These are phyloP conservation scores for Eupithecia exiguata DNA, from an alignment of 2,888 invertebrate genomes.

Conservation along the genomic window DNA sequence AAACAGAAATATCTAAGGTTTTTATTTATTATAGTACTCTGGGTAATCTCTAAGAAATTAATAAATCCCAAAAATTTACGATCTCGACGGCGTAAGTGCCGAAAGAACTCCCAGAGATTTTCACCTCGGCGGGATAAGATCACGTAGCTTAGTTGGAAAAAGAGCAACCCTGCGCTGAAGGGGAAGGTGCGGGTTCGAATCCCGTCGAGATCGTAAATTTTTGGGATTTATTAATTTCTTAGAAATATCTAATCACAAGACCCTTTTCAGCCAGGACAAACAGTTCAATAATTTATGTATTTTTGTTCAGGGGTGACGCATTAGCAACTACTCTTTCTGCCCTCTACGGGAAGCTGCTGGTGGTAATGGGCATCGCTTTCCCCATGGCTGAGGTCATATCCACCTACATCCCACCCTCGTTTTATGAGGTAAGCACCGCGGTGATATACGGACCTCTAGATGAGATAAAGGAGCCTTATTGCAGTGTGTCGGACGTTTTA, in stretches of 20 bases:
- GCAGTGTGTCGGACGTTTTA: slow-evolving; percentile 15
- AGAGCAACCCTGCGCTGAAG: too few species aligned
- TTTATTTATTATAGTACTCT: too few species aligned
- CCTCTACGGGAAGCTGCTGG: slow-evolving; percentile 95
- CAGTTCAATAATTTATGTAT: slow-evolving; percentile 6
- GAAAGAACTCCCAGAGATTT: too few species aligned
- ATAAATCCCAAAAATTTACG: too few species aligned
- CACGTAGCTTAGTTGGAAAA: too few species aligned
- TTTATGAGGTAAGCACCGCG: slow-evolving; percentile 86
- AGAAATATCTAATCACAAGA: neutral
- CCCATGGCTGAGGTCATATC: slow-evolving; percentile 98
- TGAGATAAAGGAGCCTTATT: slow-evolving; percentile 24
- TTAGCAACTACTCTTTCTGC: slow-evolving; percentile 95
- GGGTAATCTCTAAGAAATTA: too few species aligned
- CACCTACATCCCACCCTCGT: slow-evolving; percentile 95
- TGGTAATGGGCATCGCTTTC: slow-evolving; percentile 97
- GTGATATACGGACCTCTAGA: slow-evolving; percentile 35
- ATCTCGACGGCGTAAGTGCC: too few species aligned
- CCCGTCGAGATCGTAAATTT: too few species aligned
- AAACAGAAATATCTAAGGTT: too few species aligned
- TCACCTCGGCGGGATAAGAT: too few species aligned
- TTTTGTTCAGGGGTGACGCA: slow-evolving; percentile 87
- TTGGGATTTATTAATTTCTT: too few species aligned
- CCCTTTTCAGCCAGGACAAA: neutral
- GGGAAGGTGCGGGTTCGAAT: too few species aligned